These are phyloP conservation scores for Capra hircus DNA, from an alignment of 2,113 vertebrate genomes.

Conservation along the genomic window DNA sequence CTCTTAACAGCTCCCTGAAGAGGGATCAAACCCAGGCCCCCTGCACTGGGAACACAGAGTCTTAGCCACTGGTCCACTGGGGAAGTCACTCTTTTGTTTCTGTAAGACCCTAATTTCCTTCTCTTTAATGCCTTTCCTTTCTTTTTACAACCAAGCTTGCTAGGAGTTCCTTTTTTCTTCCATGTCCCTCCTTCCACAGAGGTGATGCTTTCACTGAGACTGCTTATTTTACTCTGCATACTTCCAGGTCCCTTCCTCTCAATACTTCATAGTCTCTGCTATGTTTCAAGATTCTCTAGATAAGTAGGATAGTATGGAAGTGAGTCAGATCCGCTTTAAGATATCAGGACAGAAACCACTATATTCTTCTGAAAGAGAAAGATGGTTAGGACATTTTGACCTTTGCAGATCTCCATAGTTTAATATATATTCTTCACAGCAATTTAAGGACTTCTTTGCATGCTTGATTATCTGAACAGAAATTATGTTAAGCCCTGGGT, in stretches of 20 bases:
- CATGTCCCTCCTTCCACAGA: background rate
- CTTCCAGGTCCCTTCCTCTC: background rate
- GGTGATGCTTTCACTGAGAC: background rate
- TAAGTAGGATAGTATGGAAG: background rate
- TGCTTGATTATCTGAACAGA: background rate
- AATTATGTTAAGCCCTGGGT: background rate
- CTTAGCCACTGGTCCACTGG: background rate
- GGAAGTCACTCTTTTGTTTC: background rate
- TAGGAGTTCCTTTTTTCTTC: background rate
- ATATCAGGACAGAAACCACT: background rate
- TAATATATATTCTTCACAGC: background rate
- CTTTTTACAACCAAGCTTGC: background rate
- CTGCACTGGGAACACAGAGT: background rate
- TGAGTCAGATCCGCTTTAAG: background rate
- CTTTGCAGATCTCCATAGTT: background rate
- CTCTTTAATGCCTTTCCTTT: background rate
- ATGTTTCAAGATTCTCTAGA: background rate
- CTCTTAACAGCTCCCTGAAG: background rate
- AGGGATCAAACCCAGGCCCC: accelerated
- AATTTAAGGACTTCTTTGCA: background rate
- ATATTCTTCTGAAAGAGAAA: background rate
- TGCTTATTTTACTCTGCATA: background rate
- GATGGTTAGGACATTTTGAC: background rate
- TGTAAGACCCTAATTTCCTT: background rate
- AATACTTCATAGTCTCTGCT: background rate